These are phyloP conservation scores for Pholis gunnellus DNA, from an alignment of 2,113 vertebrate genomes.

Conservation along the genomic window DNA sequence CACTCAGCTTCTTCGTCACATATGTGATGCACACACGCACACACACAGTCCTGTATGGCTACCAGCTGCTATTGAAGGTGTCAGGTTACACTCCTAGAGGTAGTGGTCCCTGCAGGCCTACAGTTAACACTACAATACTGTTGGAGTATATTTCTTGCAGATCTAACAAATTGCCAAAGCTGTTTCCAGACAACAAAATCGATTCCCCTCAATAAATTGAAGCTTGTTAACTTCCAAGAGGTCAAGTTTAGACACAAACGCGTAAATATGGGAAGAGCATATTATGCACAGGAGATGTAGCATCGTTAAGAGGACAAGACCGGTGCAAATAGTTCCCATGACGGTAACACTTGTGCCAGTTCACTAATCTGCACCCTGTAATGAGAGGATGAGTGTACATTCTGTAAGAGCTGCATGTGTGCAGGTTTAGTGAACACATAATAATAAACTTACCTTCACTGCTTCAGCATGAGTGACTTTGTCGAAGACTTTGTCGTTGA, in stretches of 20 bases:
- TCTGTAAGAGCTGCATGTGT: not conserved
- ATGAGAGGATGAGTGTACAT: too few relatives aligned
- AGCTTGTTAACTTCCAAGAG: slow-evolving; percentile 23
- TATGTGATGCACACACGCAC: not conserved
- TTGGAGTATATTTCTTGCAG: not conserved
- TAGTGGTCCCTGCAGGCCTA: not conserved
- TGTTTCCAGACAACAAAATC: slow-evolving; percentile 7
- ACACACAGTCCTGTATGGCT: slow-evolving; percentile 25
- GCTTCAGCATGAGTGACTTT: slow-evolving; percentile 94
- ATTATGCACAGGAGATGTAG: not conserved
- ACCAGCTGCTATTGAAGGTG: slow-evolving; percentile 55
- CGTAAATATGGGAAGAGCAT: slow-evolving; percentile 15
- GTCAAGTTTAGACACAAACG: slow-evolving; percentile 24
- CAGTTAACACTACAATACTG: slow-evolving; percentile 16
- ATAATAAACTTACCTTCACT: slow-evolving; percentile 88
- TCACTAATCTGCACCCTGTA: not conserved
- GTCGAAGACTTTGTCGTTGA: slow-evolving; percentile 94
- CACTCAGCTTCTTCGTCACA: not conserved
- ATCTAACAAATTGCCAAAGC: not conserved
- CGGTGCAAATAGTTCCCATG: not conserved
- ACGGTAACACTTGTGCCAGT: not conserved
- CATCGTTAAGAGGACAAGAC: not conserved
- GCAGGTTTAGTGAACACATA: not conserved
- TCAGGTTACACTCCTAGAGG: slow-evolving; percentile 57
- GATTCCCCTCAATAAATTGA: slow-evolving; percentile 5